These are phyloP conservation scores for Halesus radiatus DNA, from an alignment of 1,140 invertebrate genomes.

Conservation along the genomic window DNA sequence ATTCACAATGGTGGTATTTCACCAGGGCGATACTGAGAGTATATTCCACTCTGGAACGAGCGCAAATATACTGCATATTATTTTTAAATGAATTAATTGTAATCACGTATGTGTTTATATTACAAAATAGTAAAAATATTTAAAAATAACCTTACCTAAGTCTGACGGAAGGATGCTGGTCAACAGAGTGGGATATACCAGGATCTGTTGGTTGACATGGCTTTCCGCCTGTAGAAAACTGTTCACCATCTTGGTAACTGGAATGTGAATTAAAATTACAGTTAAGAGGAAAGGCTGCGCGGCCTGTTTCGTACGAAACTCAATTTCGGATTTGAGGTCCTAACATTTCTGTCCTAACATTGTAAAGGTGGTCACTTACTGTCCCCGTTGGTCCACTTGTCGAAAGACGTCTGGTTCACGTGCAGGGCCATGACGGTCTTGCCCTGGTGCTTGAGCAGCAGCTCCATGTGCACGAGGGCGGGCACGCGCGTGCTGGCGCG, in stretches of 20 bases:
- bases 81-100: too few species aligned
- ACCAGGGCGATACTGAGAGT: too few species aligned
- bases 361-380: too few species aligned
- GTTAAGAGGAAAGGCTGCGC: too few species aligned
- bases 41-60: too few species aligned
- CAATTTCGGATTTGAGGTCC: too few species aligned
- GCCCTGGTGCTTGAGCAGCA: conserved; percentile 52
- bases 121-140: too few species aligned
- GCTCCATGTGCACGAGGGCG: conserved; percentile 49
- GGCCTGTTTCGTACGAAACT: too few species aligned
- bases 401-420: conserved; percentile 52
- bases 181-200: conserved; percentile 49
- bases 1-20: too few species aligned
- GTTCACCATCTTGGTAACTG: conserved; percentile 48
- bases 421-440: conserved; percentile 45
- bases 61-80: too few species aligned
- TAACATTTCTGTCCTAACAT: too few species aligned
- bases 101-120: too few species aligned
- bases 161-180: conserved; percentile 50
- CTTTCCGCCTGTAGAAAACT: conserved; percentile 52
- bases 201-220: conserved; percentile 54
- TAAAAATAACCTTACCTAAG: conserved; percentile 51
- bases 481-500: conserved; percentile 9
- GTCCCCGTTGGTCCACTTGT: conserved; percentile 53
- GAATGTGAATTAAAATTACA: background rate